phyloP scores from a whole-genome alignment of 2,888 invertebrate species.

The Eupithecia tripunctaria region DNA sequence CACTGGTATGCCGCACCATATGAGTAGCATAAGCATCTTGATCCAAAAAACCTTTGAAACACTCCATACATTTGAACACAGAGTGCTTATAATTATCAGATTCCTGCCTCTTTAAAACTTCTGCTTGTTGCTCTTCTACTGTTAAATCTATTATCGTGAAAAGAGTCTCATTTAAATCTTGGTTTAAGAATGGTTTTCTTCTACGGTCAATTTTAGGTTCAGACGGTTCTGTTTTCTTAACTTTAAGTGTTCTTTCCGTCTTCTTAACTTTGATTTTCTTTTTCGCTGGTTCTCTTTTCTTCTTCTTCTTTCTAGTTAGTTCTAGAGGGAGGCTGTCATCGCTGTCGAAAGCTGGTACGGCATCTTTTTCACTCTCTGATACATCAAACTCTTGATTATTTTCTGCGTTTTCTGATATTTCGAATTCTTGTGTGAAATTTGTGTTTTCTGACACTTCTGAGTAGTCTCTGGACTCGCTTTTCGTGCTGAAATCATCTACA shows the following conservation, averaged over 20 bases:
- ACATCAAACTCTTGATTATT: background rate
- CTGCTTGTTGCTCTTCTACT: slow-evolving; percentile 72
- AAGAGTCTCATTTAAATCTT: slow-evolving; percentile 58
- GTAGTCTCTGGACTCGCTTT: slow-evolving; percentile 20
- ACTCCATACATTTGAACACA: slow-evolving; percentile 63
- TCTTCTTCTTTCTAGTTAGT: slow-evolving; percentile 29
- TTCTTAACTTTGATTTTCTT: slow-evolving; percentile 12
- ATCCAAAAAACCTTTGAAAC: slow-evolving; percentile 68
- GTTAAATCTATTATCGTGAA: slow-evolving; percentile 65
- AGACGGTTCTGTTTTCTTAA: slow-evolving; percentile 16
- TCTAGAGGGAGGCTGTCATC: slow-evolving; percentile 34
- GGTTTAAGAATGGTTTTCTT: slow-evolving; percentile 26
- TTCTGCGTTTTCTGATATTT: background rate
- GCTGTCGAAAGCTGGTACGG: slow-evolving; percentile 24
- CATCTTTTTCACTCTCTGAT: slow-evolving; percentile 18
- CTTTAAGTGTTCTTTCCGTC: slow-evolving; percentile 7
- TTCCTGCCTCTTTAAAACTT: slow-evolving; percentile 65
- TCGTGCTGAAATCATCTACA: slow-evolving; percentile 28
- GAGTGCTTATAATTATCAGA: slow-evolving; percentile 63
- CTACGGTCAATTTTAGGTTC: slow-evolving; percentile 26
- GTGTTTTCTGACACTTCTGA: slow-evolving; percentile 12
- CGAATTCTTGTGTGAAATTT: slow-evolving; percentile 5
- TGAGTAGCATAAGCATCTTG: slow-evolving; percentile 69
- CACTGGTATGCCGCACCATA: slow-evolving; percentile 68
- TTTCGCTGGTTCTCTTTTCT: slow-evolving; percentile 13